phyloP scores from a whole-genome alignment of 2,797 vertebrate genomes.

The Pyrocephalus nanus region DNA sequence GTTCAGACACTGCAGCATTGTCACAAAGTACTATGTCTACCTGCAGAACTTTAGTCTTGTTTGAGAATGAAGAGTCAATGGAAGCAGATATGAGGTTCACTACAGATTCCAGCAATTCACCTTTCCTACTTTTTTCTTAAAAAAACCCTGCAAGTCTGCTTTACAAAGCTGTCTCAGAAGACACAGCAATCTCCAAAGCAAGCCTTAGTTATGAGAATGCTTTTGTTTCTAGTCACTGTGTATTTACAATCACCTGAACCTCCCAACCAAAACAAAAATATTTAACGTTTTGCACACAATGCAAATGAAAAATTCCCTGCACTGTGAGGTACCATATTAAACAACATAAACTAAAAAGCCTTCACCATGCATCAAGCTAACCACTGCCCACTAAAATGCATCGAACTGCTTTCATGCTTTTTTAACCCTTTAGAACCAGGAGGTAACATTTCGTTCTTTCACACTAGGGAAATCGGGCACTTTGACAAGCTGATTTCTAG shows the following conservation, averaged over 20 bases:
- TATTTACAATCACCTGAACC: not conserved
- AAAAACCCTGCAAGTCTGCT: not conserved
- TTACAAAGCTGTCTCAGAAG: not conserved
- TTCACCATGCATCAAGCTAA: conserved; percentile 81
- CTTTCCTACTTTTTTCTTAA: not conserved
- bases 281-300: conserved; percentile 17
- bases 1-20: not conserved
- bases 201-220: conserved; percentile 12
- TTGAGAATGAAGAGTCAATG: not conserved
- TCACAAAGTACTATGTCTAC: not conserved
- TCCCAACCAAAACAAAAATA: not conserved
- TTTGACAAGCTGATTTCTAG: conserved; percentile 4
- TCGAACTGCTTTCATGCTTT: conserved; percentile 80
- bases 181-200: conserved; percentile 1
- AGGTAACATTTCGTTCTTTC: conserved; percentile 39
- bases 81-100: not conserved
- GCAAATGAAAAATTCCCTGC: conserved; percentile 28
- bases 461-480: not conserved
- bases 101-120: not conserved
- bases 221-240: not conserved
- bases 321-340: conserved; percentile 59
- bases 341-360: conserved; percentile 74
- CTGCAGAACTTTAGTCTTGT: not conserved
- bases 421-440: conserved; percentile 84
- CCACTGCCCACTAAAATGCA: conserved; percentile 77